A percentile compares a stretch with the other conserved stretches of the same genome.
phyloP scores from a whole-genome alignment of 2,888 invertebrate species.

The Eristalis pertinax region DNA sequence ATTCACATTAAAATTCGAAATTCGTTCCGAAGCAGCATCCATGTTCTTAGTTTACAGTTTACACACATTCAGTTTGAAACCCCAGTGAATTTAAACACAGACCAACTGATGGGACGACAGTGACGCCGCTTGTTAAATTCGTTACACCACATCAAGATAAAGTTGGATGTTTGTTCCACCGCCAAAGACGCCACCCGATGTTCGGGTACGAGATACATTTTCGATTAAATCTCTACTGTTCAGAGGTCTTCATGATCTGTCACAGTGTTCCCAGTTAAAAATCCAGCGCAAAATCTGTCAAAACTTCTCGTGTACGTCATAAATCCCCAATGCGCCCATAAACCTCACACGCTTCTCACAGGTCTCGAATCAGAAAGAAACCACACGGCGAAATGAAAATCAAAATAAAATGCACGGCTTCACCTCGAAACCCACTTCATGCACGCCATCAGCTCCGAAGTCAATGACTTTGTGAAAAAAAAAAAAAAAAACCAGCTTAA shows the following conservation, averaged over 20 bases:
- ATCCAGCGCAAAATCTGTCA: conserved; percentile 13
- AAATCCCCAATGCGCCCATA: conserved; percentile 24
- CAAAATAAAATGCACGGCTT: conserved; percentile 12
- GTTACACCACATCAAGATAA: neutral
- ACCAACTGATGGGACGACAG: neutral
- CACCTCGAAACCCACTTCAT: conserved; percentile 28
- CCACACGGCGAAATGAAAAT: conserved; percentile 15
- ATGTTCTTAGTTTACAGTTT: too few species aligned
- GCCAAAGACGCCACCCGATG: neutral
- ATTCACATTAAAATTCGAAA: too few species aligned
- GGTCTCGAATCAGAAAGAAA: neutral
- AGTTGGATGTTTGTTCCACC: neutral
- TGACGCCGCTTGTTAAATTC: neutral
- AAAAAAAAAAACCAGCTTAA: neutral
- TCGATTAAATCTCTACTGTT: neutral
- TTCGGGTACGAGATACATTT: neutral
- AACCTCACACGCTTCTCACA: conserved; percentile 33
- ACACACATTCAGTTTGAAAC: too few species aligned
- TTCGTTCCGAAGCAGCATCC: too few species aligned
- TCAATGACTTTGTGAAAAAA: conserved; percentile 34
- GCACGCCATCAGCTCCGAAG: neutral
- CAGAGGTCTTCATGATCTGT: conserved; percentile 11
- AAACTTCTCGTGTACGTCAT: conserved; percentile 11
- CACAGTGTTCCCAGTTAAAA: neutral
- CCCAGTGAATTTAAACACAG: neutral